Evolutionary conservation across 2,888 invertebrate species (phyloP), one percentile per base, ranked within the genome.

Genomic region (Malthinus flaveolus): DNA sequence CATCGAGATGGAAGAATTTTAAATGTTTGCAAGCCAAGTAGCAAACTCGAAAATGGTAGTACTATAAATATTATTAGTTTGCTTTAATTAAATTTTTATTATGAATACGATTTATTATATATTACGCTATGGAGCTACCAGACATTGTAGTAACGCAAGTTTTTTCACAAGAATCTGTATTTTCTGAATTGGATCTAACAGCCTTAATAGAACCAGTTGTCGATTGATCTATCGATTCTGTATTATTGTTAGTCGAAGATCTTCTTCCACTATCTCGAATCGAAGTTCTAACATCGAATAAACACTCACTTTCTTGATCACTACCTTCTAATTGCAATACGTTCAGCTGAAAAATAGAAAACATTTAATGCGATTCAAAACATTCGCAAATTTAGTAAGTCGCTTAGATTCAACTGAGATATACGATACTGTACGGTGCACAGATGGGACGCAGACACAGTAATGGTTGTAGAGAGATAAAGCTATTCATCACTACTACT

Each of bases 221-320:
- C 52, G 65, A 60, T 45, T 71, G 73, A 57, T 75, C 75, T 48
- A 72, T 65, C 12, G 77, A 71, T 49, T 79, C 72, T 36, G 80
- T 78, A 69, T 82, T 81, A 66, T 83, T 83, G 68, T 82, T 82
- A 59, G 82, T 82, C 42, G 83, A 82, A 36, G 83, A 82, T 55
- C 83, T 75, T 37, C 80, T 72, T 34, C 74, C 72, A 3, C 72
- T 75, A 44, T 82, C 82, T n/a, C 81, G 73, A 7, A 79, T 77
- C 35, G 81, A 80, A 35, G 82, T 82, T 62, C 84, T 80, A 7
- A 83, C 83, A 68, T 85, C 85, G 71, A 84, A 84, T n/a, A 83
- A 82, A 58, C 82, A 82, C 68, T 86, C 85, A 69, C 84, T 83
- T 66, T 86, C 85, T 60, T 85, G 78, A 73, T 86, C 86, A 65